These are phyloP conservation scores for Epinotia nisella DNA, from an alignment of 2,888 invertebrate species.

Conservation along the genomic window DNA sequence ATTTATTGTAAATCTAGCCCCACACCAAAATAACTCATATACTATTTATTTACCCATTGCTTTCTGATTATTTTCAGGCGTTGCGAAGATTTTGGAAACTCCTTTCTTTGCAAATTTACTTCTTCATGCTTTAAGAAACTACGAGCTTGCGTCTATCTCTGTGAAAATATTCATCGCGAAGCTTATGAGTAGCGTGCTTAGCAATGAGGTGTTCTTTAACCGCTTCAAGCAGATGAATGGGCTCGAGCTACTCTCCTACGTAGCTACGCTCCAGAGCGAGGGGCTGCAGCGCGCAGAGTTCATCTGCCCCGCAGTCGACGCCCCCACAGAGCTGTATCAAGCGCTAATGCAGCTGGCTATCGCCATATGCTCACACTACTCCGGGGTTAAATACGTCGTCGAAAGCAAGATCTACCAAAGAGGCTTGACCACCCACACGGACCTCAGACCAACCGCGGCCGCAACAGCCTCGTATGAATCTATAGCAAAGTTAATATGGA, in stretches of 20 bases:
- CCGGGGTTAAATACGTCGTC: constrained; percentile 52
- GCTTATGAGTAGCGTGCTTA: constrained; percentile 52
- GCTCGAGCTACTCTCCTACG: constrained; percentile 32
- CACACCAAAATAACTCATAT: neutral
- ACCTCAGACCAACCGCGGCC: constrained; percentile 46
- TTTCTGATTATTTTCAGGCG: constrained; percentile 51
- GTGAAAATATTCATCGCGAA: constrained; percentile 56
- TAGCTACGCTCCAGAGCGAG: constrained; percentile 18
- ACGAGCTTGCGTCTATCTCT: constrained; percentile 49
- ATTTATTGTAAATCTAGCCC: too few relatives aligned
- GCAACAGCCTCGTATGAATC: constrained; percentile 52
- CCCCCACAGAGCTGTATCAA: constrained; percentile 48
- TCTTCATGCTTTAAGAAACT: constrained; percentile 51
- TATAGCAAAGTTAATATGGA: constrained; percentile 53
- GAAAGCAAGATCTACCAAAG: constrained; percentile 52
- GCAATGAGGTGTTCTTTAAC: constrained; percentile 59
- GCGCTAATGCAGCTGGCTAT: constrained; percentile 51
- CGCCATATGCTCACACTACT: constrained; percentile 52
- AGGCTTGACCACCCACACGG: constrained; percentile 46
- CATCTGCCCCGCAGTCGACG: too few relatives aligned
- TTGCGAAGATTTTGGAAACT: constrained; percentile 55
- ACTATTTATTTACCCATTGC: constrained; percentile 4
- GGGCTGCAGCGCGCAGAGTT: constrained; percentile 32
- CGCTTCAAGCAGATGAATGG: constrained; percentile 53
- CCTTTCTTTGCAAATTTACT: constrained; percentile 59